Percentiles rank a stretch among this genome's conserved stretches.
Conservation (phyloP, 2,888 invertebrate genomes). For the Gastrophysa polygoni region DNA sequence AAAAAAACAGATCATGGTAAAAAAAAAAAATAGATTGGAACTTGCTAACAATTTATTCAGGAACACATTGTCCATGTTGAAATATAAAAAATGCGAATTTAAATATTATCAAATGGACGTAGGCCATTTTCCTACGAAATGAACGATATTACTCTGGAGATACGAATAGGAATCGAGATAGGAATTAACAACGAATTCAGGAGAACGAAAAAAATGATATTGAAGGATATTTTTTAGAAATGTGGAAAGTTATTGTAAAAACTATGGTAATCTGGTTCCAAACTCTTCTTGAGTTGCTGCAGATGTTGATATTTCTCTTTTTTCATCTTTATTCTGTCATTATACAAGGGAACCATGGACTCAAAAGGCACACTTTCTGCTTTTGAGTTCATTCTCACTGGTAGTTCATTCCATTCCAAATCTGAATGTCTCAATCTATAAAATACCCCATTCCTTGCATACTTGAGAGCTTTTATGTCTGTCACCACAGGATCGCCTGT, state of each 20-base stretch:
- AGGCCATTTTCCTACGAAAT: too few species aligned
- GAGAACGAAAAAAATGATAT: too few species aligned
- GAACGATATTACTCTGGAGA: too few species aligned
- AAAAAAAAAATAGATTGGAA: too few species aligned
- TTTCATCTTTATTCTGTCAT: conserved; percentile 32
- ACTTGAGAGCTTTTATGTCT: conserved; percentile 24
- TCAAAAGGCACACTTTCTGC: conserved; percentile 29
- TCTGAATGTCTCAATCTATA: conserved; percentile 26
- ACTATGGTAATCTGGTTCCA: conserved; percentile 26
- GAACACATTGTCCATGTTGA: too few species aligned
- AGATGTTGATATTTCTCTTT: conserved; percentile 27
- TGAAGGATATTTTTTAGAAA: background rate
- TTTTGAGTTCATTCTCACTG: conserved; percentile 23
- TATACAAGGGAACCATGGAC: conserved; percentile 27
- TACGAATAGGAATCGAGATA: too few species aligned
- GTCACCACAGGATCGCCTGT: conserved; percentile 25
- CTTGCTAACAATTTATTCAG: too few species aligned
- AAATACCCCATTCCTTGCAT: conserved; percentile 18
- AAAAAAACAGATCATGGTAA: too few species aligned
- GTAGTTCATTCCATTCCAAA: conserved; percentile 24
- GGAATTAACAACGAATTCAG: too few species aligned
- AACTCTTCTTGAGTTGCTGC: conserved; percentile 27
- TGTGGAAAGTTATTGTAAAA: conserved; percentile 23
- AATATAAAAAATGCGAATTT: too few species aligned
- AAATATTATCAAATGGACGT: too few species aligned